Base-by-base conservation (phyloP, 2,888 invertebrate genomes). In the Lasius platythorax region DNA sequence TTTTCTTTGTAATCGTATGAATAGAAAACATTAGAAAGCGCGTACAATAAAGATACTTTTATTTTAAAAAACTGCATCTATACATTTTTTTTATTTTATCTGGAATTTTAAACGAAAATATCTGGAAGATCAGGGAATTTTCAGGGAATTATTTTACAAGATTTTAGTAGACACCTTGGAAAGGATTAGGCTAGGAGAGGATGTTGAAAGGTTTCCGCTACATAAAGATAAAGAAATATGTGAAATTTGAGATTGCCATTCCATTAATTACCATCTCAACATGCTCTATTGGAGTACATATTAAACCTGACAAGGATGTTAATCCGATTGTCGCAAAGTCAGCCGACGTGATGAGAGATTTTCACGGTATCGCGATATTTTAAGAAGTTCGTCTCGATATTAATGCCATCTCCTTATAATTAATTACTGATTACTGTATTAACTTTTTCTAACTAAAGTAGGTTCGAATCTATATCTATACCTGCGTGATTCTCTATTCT, bases 261-360 rank as follows among this genome's bases (percentile, higher is more conserved):
- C 18, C 23, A 46, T 75, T 74, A 63, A 66, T 66, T 53, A 28
- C 18, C 23, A 33, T 37, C 28, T 78, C n/a, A 37, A 67, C 4
- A 8, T 40, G 28, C 3, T n/a, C 3, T 3, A 37, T 11, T n/a
- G 11, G 23, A 66, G 11, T 23, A 23, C 12, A 40, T 40, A n/a
- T 6, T 3, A 61, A 74, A 40, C 9, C 23, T 15, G 37, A 43
- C 11, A 11, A 3, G 40, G 15, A 67, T 66, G 28, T 53, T 18
- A 30, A 15, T 64, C 18, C 12, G 23, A 23, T 33, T 33, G 46
- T n/a, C 2, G 18, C 28, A 66, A 50, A 18, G 3, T 11, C 23
- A 12, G 0, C 5, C 23, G 33, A 33, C 9, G 33, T 53, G n/a
- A 12, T 2, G 23, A 61, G 8, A 58, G 6, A 18, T 2, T 30